A percentile compares a stretch with the other conserved stretches of the same genome.
Conservation (phyloP, 2,113 vertebrate species). For the Hepsetus odoe region DNA sequence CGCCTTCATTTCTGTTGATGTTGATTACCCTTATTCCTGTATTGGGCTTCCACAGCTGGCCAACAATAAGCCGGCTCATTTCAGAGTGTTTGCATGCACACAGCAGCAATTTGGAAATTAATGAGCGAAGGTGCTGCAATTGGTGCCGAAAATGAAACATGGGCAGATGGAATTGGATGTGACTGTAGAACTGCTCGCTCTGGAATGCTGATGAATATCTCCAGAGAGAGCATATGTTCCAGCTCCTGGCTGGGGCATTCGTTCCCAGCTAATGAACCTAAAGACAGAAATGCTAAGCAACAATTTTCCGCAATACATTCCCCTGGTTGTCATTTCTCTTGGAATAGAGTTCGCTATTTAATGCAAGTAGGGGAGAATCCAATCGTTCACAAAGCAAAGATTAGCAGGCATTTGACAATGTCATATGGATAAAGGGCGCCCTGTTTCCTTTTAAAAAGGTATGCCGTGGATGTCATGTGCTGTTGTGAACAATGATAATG, state of each 20-base stretch:
- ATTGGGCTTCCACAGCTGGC: constrained; percentile 22
- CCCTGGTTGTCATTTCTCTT: constrained; percentile 4
- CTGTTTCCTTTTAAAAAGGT: constrained; percentile 1
- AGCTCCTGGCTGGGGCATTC: constrained; percentile 46
- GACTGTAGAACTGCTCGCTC: constrained; percentile 39
- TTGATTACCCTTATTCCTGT: constrained; percentile 32
- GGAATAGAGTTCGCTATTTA: constrained; percentile 3
- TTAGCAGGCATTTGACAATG: constrained; percentile 3
- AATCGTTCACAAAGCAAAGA: constrained; percentile 1
- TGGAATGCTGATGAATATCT: constrained; percentile 56
- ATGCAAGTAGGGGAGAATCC: background rate
- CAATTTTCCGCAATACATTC: constrained; percentile 24
- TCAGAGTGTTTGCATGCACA: constrained; percentile 35
- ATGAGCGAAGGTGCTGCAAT: constrained; percentile 48
- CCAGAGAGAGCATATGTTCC: constrained; percentile 56
- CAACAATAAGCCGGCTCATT: constrained; percentile 22
- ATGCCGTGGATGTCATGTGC: background rate
- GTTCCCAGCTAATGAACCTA: constrained; percentile 46
- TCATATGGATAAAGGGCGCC: background rate
- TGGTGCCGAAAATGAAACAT: constrained; percentile 48
- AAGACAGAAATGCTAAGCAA: constrained; percentile 37
- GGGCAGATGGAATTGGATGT: constrained; percentile 54
- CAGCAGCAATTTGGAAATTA: constrained; percentile 50
- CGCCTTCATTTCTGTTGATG: constrained; percentile 25
- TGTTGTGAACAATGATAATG: background rate